Base-by-base conservation (phyloP, 1,140 invertebrate species). In the Tetramorium simillimum region DNA sequence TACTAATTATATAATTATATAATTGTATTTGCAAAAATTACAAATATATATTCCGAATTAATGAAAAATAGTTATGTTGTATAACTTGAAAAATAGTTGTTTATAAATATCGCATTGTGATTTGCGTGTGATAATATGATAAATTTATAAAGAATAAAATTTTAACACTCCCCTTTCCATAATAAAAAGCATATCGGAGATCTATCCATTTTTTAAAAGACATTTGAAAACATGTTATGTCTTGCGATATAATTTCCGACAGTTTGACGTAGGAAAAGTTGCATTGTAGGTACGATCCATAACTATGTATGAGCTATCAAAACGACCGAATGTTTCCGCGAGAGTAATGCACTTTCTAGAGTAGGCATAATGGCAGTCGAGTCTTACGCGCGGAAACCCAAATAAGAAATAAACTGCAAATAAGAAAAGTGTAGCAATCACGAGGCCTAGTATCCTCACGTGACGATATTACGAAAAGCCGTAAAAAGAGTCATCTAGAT, bases 401-500 rank as follows among this genome's bases (percentile, higher is more conserved):
- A 33, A 33, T 33, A 33, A 33, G 60, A 51, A 60, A 73, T 85
- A 43, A 88, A 33, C 21, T 33, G 40, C 40, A 51, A 40, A 73
- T 28, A 40, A 51, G 43, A 86, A 58, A 40, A n/a, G 12, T 33
- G 33, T 67, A 73, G n/a, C 51, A 87, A 53, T 53, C 43, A 81
- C 46, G 85, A 81, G 51, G 40, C 12, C 37, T 46, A 53, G 33
- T 56, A 82, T 16, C 28, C 18, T 28, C 43, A 43, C n/a, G 51
- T 16, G 28, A 46, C 28, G 60, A 24, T 89, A 88, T 86, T 70
- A 60, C 60, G 75, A 62, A 58, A 62, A 53, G 16, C 53, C 67
- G 28, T 88, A 88, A 90, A 87, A 84, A 88, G 5, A 24, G 14
- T 28, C n/a, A 51, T 84, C n/a, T 33, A 73, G 67, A 90, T 86